Evolutionary conservation across 2,113 vertebrate species (phyloP), one percentile per base, ranked within the genome.

Genomic region (Gadus chalcogrammus): DNA sequence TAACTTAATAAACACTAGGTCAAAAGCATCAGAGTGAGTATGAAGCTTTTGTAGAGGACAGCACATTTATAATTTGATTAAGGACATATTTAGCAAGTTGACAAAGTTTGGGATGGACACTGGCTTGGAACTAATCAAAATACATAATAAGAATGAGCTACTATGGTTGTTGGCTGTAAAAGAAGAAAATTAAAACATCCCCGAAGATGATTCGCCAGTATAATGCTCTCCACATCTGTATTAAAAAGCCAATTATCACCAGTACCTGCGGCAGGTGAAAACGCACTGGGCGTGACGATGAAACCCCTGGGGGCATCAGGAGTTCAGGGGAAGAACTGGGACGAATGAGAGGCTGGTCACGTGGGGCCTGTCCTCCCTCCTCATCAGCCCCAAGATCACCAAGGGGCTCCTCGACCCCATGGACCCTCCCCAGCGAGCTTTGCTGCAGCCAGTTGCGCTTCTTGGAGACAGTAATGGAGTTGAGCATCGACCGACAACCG

Each of bases 391-490:
- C 92, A 79, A 86, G 85, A 48, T 65, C 84, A 18, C 76, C 64
- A 58, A 79, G 76, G 79, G 88, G 82, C 71, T 93, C 94, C 9
- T 94, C 94, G 71, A 69, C 2, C 62, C 61, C 84, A 69, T 82
- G 86, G 58, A 76, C 83, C 68, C 74, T 92, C 60, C 83, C 85
- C 0, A 83, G 79, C 62, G 91, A 87, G 84, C 95, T 97, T 88
- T 99, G 97, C 88, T 95, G 95, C 18, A 99, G 88, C 97, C 97
- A 99, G 87, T 94, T 98, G 64, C 95, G 95, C 78, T 99, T 99
- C 88, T 99, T 99, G 52, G 96, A 98, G 68, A 99, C 97, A 0
- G 97, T 99, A 71, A 99, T 99, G 89, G 89, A 95, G 86, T 94
- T 96, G 77, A 87, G 83, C 67, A 90, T 91, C 0, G 75, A 78